Evolutionary conservation across 2,797 vertebrate species (phyloP).

Genomic region (Sebastes paucispinis): DNA sequence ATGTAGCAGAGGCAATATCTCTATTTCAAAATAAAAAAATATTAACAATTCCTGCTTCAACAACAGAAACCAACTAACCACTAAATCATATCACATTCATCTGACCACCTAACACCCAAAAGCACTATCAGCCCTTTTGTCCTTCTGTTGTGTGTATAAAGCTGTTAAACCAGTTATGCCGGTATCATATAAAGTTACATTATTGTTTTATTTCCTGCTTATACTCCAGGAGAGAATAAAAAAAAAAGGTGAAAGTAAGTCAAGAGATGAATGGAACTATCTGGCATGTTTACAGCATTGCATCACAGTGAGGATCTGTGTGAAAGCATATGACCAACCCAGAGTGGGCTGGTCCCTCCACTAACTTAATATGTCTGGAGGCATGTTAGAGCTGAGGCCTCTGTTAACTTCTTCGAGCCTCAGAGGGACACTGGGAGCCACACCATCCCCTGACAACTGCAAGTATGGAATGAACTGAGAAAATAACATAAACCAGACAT

Average conservation of each 20-base stretch:
- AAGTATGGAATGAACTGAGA: slow-evolving; percentile 62
- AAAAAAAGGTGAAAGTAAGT: background rate
- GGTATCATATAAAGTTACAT: background rate
- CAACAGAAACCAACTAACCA: background rate
- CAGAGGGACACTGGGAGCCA: background rate
- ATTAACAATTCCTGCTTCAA: background rate
- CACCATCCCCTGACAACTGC: background rate
- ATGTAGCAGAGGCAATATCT: background rate
- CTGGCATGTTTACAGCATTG: slow-evolving; percentile 30
- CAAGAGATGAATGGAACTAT: background rate
- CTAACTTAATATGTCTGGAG: slow-evolving; percentile 71
- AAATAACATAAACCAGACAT: background rate
- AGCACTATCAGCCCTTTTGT: no score
- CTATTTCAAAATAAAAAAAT: background rate
- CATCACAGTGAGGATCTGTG: slow-evolving; percentile 64
- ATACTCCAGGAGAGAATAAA: background rate
- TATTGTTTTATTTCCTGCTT: background rate
- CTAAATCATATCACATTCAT: background rate
- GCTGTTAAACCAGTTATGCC: background rate
- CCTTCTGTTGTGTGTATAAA: background rate
- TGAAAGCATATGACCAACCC: slow-evolving; percentile 60
- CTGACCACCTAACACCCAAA: background rate
- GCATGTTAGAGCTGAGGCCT: slow-evolving; percentile 28
- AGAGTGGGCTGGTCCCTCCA: slow-evolving; percentile 59
- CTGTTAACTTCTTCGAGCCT: slow-evolving; percentile 11